Evolutionary conservation across 2,797 vertebrate genomes (phyloP), one percentile per base, ranked within the genome.

Genomic region (Enteromius trimaculatus): DNA sequence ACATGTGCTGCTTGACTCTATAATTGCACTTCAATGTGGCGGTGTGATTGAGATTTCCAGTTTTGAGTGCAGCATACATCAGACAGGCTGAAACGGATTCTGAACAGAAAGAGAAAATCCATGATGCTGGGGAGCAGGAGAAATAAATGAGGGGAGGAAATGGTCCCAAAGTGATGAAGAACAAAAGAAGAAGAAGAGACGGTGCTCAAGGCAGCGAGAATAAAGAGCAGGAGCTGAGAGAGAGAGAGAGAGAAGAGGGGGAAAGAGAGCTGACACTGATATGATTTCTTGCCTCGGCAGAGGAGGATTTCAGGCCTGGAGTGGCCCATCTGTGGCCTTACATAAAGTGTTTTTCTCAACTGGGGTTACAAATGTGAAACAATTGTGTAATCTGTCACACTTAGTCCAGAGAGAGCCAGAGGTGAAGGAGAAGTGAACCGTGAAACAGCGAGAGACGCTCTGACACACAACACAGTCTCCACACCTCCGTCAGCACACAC

Each of bases 251-350:
- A 84, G 84, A 60, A 86, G 39, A 9, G 8, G 2, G 26, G 37
- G 19, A 65, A 31, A 66, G 2, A 53, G 5, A 69, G 64, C 21
- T 26, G 47, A 53, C 37, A 80, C 29, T 76, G 78, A 44, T 77
- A 2, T 58, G 77, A 89, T 83, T 84, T 88, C 76, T 89, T 89
- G 83, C 74, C 81, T 89, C 85, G 80, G 70, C 79, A 79, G 85
- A 85, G 29, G 68, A 89, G 84, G 19, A 81, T 83, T 88, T 87
- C 84, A 89, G 77, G 53, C 89, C 83, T 86, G 75, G 83, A 87
- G 82, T 84, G 76, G 84, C 74, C 90, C 93, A 92, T 93, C 91
- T 93, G 92, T 87, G 86, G 29, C 86, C 78, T 91, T 89, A 91
- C 86, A 84, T 91, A 91, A 92, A 91, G 88, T 79, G 82, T 87